Conservation (phyloP, 2,113 vertebrate species). For the Physeter macrocephalus region DNA sequence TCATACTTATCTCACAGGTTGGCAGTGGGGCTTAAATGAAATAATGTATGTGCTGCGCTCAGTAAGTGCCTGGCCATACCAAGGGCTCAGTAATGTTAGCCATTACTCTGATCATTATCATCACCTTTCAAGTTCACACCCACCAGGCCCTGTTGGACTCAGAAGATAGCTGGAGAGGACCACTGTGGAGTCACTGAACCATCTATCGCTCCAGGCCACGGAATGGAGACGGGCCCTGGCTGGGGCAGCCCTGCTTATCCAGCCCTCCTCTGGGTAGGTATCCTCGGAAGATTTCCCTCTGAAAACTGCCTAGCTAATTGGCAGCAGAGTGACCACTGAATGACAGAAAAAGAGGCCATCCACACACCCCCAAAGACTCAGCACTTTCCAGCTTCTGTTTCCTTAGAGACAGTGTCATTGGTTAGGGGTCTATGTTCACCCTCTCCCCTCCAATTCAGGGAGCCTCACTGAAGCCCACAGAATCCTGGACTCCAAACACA, state of each 20-base stretch:
- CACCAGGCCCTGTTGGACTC: not conserved
- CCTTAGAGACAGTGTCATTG: not conserved
- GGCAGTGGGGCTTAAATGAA: not conserved
- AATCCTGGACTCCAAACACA: not conserved
- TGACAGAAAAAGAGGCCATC: not conserved
- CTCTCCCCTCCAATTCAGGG: not conserved
- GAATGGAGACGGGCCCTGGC: not conserved
- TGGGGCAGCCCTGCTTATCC: not conserved
- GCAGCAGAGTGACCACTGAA: not conserved
- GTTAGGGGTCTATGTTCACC: not conserved
- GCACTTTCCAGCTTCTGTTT: not conserved
- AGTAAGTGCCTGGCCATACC: not conserved
- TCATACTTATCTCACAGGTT: not conserved
- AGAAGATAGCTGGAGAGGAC: not conserved
- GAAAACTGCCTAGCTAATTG: not conserved
- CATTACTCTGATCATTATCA: not conserved
- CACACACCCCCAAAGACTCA: not conserved
- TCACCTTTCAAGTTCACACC: not conserved
- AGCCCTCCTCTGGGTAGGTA: not conserved
- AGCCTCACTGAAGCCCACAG: not conserved
- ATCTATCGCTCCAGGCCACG: not conserved
- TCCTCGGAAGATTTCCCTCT: not conserved
- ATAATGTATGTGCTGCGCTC: not conserved
- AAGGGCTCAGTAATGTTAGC: not conserved
- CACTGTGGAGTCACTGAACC: not conserved